Evolutionary conservation across 2,797 vertebrate genomes (phyloP).

Genomic region (Mus caroli): DNA sequence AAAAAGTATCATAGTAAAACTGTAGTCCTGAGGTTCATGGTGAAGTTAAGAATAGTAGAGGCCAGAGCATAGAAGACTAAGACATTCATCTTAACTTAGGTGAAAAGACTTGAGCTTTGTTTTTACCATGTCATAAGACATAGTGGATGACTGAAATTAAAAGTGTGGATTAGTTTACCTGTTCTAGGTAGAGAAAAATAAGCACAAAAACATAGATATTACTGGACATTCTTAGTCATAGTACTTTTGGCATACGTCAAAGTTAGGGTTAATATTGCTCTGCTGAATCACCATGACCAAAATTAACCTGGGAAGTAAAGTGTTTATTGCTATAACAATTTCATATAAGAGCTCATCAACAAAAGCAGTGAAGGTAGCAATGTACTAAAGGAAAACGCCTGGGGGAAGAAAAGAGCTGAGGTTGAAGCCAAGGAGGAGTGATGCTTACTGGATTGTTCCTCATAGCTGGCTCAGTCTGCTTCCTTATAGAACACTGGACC

Average conservation of each 20-base stretch:
- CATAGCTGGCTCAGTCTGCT: background rate
- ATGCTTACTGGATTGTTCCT: background rate
- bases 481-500: background rate
- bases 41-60: no score
- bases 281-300: background rate
- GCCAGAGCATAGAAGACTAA: background rate
- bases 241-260: background rate
- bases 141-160: background rate
- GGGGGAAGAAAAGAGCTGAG: background rate
- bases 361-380: background rate
- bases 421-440: background rate
- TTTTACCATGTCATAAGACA: background rate
- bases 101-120: no score
- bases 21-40: background rate
- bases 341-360: no score
- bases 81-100: background rate
- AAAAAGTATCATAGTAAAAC: background rate
- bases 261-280: background rate
- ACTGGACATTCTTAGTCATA: background rate
- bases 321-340: background rate
- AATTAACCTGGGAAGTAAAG: background rate
- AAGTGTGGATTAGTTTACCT: background rate
- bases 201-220: background rate
- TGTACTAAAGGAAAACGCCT: background rate
- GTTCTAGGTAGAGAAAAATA: background rate